Evolutionary conservation across 2,888 invertebrate species (phyloP).

Genomic region (Uropetala carovei): DNA sequence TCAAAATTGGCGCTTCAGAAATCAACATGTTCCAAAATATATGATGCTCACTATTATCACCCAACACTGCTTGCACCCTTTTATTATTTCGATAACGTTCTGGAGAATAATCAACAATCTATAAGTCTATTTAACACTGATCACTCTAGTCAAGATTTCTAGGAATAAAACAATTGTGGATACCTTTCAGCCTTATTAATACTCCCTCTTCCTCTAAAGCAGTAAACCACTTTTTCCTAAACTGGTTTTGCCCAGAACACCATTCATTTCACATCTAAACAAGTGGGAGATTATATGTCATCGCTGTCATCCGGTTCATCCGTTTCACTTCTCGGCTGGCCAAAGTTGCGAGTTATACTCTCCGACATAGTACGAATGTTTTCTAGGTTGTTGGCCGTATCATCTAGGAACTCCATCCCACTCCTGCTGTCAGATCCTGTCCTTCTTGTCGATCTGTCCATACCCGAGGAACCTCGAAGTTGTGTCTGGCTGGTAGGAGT

Average conservation of each 20-base stretch:
- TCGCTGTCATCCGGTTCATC: slow-evolving; percentile 80
- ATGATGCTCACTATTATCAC: slow-evolving; percentile 62
- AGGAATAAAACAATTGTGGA: slow-evolving; percentile 48
- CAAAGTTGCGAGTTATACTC: slow-evolving; percentile 86
- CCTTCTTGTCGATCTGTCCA: slow-evolving; percentile 1
- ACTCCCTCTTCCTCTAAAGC: not conserved
- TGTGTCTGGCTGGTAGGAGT: not conserved
- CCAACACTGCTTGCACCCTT: slow-evolving; percentile 55
- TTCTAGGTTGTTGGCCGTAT: slow-evolving; percentile 81
- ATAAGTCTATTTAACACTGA: slow-evolving; percentile 43
- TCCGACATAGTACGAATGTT: slow-evolving; percentile 87
- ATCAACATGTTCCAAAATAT: slow-evolving; percentile 64
- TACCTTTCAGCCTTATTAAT: slow-evolving; percentile 35
- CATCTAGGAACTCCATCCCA: slow-evolving; percentile 67
- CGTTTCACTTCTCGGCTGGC: slow-evolving; percentile 82
- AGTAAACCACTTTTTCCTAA: slow-evolving; percentile 43
- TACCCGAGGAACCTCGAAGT: not conserved
- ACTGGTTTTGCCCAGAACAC: slow-evolving; percentile 9
- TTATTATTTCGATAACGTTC: slow-evolving; percentile 34
- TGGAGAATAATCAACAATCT: slow-evolving; percentile 50
- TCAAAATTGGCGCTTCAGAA: slow-evolving; percentile 58
- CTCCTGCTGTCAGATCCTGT: slow-evolving; percentile 1
- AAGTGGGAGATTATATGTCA: slow-evolving; percentile 69
- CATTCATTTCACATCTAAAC: not conserved
- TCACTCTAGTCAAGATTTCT: slow-evolving; percentile 26